Evolutionary conservation across 92 coral and sea anemone genomes (phyloP), one percentile per base, ranked within the genome.

Genomic region (Muricea muricata): DNA sequence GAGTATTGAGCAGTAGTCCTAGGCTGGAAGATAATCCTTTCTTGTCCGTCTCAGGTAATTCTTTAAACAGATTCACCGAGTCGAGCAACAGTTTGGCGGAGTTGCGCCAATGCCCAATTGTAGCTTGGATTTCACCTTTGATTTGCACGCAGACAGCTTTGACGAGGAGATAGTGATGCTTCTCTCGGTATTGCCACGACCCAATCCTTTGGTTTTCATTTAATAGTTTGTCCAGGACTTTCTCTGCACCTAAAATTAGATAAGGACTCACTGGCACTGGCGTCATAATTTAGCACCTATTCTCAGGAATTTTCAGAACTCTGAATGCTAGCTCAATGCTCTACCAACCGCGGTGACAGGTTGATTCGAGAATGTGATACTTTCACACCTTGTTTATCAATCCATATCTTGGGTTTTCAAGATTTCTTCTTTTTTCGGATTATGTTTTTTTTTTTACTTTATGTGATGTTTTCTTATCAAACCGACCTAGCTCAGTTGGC

Each of bases 91-190:
- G 89, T 24, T 54, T 71, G 17, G 96, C 97, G 37, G 93, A 91
- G n/a, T 74, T 78, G 17, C 15, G 0, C 97, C 95, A 90, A 71
- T 95, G 93, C 13, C 98, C 98, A 15, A 95, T 89, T 45, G 88
- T 90, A 82, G 92, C 91, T 82, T 93, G 98, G 23, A 95, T 90
- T 73, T 95, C 98, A 29, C 98, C 98, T 41, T 95, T 93, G 54
- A 92, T 91, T 77, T 95, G 98, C 46, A 95, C 90, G 78, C 96
- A 89, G 23, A 93, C 98, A 29, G 93, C 98, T 25, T 91, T 89
- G n/a, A 95, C 98, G 24, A 93, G 89, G 18, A 74, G 89, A 47
- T 90, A 91, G 57, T 95, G 95, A 45, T 93, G 89, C 12, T 86
- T 80, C 12, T 93, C 84, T 30, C 80, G 87, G 86, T 95, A 95